Base-by-base conservation (phyloP, 2,888 invertebrate genomes). In the Troides helena region DNA sequence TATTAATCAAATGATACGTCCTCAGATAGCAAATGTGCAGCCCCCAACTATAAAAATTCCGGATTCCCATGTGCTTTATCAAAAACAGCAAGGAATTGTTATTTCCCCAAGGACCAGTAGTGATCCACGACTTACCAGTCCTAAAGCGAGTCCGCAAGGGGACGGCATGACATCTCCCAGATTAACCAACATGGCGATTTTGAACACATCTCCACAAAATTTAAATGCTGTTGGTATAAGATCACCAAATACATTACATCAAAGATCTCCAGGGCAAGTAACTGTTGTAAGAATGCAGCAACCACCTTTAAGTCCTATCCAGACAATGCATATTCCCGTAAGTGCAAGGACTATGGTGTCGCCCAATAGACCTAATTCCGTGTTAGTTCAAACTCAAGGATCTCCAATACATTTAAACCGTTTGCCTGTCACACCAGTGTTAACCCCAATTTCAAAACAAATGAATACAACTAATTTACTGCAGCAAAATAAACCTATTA, bases 31-130 rank as follows among this genome's bases (percentile, higher is more conserved):
- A 12, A 93, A 90, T 73, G 92, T 94, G 85, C 95, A 95, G 77
- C 93, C 95, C 18, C 93, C 95, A 6, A 94, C 95, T 0, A 95
- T 95, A 21, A 95, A 94, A 76, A 94, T 95, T 76, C 95, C 95
- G 5, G 94, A 94, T 59, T 87, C 89, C 65, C 92, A 93, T 75
- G 84, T 92, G 70, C 75, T 92, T 50, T 92, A 92, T 76, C 92
- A 90, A 76, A 92, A 92, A 79, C 82, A 85, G 76, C 93, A 79
- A 80, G 93, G 83, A 30, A 93, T 89, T 67, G 90, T 86, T 21
- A 90, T 86, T 78, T 92, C 93, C 53, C 93, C 93, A 12, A 83
- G 90, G 77, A 81, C 89, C 76, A 74, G 85, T 8, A 86, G 77
- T 71, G 93, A 93, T 72, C 79, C 87, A 62, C 83, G 89, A 78